These are phyloP conservation scores for Ochotona curzoniae DNA, from an alignment of 2,113 vertebrate genomes.

Conservation along the genomic window DNA sequence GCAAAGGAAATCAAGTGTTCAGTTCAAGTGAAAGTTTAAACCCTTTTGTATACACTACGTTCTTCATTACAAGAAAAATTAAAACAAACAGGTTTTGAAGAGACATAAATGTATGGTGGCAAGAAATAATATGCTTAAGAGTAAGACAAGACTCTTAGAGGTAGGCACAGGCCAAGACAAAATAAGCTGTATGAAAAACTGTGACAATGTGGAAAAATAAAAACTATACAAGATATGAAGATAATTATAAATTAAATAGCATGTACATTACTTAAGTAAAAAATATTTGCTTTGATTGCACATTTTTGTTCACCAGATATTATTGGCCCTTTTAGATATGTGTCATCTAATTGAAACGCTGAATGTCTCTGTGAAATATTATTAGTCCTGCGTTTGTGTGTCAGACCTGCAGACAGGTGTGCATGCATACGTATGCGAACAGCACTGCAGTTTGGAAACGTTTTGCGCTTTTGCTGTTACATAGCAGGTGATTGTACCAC, in stretches of 20 bases:
- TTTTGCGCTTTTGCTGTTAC: background rate
- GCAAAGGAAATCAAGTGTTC: background rate
- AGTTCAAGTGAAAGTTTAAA: background rate
- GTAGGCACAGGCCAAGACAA: background rate
- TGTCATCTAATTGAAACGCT: background rate
- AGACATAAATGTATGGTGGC: background rate
- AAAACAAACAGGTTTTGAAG: background rate
- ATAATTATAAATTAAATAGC: background rate
- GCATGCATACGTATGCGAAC: no score
- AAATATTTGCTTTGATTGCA: background rate
- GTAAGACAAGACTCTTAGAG: background rate
- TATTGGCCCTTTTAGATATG: background rate
- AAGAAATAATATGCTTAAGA: background rate
- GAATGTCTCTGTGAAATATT: background rate
- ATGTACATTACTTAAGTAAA: background rate
- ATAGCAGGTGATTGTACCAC: background rate
- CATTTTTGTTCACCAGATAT: background rate
- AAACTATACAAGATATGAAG: background rate
- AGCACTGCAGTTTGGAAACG: background rate
- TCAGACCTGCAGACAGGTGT: no score
- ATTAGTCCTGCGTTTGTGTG: background rate
- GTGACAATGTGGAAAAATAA: background rate
- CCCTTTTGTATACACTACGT: background rate
- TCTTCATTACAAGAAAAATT: background rate
- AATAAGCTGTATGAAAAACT: background rate